These are phyloP conservation scores for Lampropteryx suffumata DNA, from an alignment of 2,888 invertebrate species.

Conservation along the genomic window DNA sequence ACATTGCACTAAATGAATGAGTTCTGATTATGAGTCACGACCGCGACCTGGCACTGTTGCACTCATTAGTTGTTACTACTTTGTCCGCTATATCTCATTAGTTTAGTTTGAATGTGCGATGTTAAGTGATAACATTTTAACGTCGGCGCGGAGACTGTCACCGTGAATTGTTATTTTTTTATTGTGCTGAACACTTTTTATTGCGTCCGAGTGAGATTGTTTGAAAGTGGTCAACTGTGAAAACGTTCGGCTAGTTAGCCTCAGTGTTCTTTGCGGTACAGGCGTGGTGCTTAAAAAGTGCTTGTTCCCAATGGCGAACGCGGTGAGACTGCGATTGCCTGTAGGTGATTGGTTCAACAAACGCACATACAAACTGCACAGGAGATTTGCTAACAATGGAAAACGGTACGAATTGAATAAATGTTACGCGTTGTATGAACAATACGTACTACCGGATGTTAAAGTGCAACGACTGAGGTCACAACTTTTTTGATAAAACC, in stretches of 20 bases:
- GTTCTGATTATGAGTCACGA: slow-evolving; percentile 72
- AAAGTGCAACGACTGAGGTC: slow-evolving; percentile 37
- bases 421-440: slow-evolving; percentile 34
- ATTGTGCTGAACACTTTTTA: slow-evolving; percentile 55
- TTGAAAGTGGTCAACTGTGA: slow-evolving; percentile 58
- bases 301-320: slow-evolving; percentile 64
- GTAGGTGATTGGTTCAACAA: slow-evolving; percentile 73
- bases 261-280: slow-evolving; percentile 51
- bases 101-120: slow-evolving; percentile 75
- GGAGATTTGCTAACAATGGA: slow-evolving; percentile 70
- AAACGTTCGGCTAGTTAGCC: slow-evolving; percentile 49
- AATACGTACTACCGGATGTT: slow-evolving; percentile 40
- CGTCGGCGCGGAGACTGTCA: slow-evolving; percentile 56
- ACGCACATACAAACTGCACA: slow-evolving; percentile 65
- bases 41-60: slow-evolving; percentile 62
- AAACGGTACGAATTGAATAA: slow-evolving; percentile 65
- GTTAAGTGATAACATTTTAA: slow-evolving; percentile 79
- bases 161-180: slow-evolving; percentile 63
- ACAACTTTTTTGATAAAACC: slow-evolving; percentile 30
- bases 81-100: slow-evolving; percentile 78
- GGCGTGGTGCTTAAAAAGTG: slow-evolving; percentile 44
- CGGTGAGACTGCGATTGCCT: slow-evolving; percentile 61
- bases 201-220: slow-evolving; percentile 50
- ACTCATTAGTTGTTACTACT: slow-evolving; percentile 61
- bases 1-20: slow-evolving; percentile 62